Evolutionary conservation across 2,888 invertebrate species (phyloP).

Genomic region (Agrotis puta): DNA sequence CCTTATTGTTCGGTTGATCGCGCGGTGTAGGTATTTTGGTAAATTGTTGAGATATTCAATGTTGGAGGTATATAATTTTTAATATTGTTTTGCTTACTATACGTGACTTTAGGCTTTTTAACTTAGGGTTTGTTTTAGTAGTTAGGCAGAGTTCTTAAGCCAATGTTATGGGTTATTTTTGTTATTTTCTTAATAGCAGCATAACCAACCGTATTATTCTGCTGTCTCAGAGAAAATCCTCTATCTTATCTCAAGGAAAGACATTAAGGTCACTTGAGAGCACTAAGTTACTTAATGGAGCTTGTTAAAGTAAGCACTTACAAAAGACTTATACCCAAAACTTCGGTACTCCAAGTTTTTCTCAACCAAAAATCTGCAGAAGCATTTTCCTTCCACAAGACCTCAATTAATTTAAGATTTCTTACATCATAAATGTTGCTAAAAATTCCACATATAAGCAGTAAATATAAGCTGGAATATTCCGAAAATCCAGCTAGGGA

Average conservation of each 20-base stretch:
- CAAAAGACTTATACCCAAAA: constrained; percentile 33
- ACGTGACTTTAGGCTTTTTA: no score
- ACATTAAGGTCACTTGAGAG: constrained; percentile 57
- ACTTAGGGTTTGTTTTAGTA: no score
- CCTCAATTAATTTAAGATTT: constrained; percentile 42
- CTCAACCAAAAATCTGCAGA: constrained; percentile 28
- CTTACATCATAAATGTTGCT: constrained; percentile 47
- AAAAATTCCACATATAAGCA: constrained; percentile 62
- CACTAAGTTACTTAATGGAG: constrained; percentile 56
- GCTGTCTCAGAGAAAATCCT: constrained; percentile 27
- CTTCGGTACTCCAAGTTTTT: constrained; percentile 16
- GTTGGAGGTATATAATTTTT: not conserved
- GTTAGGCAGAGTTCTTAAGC: no score
- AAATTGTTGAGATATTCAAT: not conserved
- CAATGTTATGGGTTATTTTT: not conserved
- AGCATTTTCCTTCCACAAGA: constrained; percentile 13
- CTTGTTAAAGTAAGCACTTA: constrained; percentile 48
- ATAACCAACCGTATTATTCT: constrained; percentile 1
- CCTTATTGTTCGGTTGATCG: constrained; percentile 21
- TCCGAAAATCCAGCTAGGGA: constrained; percentile 44
- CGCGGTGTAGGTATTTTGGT: not conserved
- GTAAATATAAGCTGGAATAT: constrained; percentile 60
- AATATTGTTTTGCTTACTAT: no score
- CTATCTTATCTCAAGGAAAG: constrained; percentile 35
- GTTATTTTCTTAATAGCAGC: not conserved